Base-by-base conservation (phyloP, 2,113 vertebrate genomes). In the Nothobranchius kuhntae region DNA sequence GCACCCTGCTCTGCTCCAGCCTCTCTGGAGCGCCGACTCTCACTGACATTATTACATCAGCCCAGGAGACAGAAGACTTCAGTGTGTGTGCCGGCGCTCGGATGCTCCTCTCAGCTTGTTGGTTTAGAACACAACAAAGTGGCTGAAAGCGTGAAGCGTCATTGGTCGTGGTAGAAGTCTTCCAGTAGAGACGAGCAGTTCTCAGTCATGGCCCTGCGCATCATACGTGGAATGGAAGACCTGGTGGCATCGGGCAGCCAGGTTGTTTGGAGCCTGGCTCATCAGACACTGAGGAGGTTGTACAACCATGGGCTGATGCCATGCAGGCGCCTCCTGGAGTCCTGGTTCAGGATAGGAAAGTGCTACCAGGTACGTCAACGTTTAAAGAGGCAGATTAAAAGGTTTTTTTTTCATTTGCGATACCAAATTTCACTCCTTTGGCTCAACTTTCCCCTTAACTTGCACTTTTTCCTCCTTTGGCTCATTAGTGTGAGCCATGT, bases 201-300 rank as follows among this genome's bases (percentile, higher is more conserved):
- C 54, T 13, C 17, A 26, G 78, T 65, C 76, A 98, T 98, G 96
- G 94, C 95, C 53, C 92, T 95, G 44, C 93, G 90, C 63, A 91
- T 96, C 63, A 92, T 93, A 81, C 95, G 94, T 15, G 95, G 96
- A 1, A 91, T 96, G 77, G 96, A 96, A 70, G 96, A 97, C 70
- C 74, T 96, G 86, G 91, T 98, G 45, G 93, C 95, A 40, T 90
- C 93, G 26, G 91, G 96, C 42, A 91, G 95, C 85, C 95, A 95
- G 86, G 90, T 96, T 21, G 88, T 95, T 35, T 98, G 97, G 95
- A 94, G 92, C 56, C 68, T 96, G 91, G 91, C 95, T 0, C 93
- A 96, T 71, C 92, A 95, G 40, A 93, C 94, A 61, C 81, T 97
- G 80, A 92, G 95, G 80, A 91, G 94, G 15, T 98, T 96, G 94